phyloP scores from a whole-genome alignment of 2,888 invertebrate genomes.

The Orthonevra nobilis region DNA sequence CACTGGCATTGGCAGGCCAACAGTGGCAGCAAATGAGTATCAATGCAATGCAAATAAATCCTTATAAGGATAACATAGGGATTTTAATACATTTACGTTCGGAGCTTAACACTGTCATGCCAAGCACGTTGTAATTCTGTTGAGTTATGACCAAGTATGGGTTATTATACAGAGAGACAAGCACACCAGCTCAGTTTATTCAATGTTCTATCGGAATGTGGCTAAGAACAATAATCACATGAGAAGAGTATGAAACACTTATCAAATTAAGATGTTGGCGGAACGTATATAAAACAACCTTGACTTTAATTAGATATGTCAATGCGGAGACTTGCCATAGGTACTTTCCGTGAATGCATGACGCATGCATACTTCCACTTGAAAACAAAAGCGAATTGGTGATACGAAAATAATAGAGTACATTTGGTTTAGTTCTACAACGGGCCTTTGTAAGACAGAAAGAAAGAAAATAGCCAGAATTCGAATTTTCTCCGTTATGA shows the following conservation, averaged over 20 bases:
- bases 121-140: slow-evolving; percentile 36
- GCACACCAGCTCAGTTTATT: slow-evolving; percentile 23
- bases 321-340: slow-evolving; percentile 22
- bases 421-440: too few relatives aligned
- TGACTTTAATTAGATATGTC: slow-evolving; percentile 46
- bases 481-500: too few relatives aligned
- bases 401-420: too few relatives aligned
- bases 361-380: too few relatives aligned
- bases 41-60: slow-evolving; percentile 65
- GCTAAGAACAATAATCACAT: slow-evolving; percentile 35
- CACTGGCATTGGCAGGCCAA: slow-evolving; percentile 28
- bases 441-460: too few relatives aligned
- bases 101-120: slow-evolving; percentile 62
- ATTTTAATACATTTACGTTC: slow-evolving; percentile 61
- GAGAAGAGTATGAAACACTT: slow-evolving; percentile 19
- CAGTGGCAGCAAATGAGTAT: slow-evolving; percentile 54
- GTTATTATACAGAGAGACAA: neutral
- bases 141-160: slow-evolving; percentile 44
- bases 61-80: slow-evolving; percentile 56
- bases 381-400: too few relatives aligned
- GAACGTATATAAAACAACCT: slow-evolving; percentile 14
- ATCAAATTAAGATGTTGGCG: slow-evolving; percentile 37
- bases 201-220: slow-evolving; percentile 29
- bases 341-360: too few relatives aligned
- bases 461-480: too few relatives aligned